Conservation (phyloP, 2,113 vertebrate species). For the Trachemys scripta region DNA sequence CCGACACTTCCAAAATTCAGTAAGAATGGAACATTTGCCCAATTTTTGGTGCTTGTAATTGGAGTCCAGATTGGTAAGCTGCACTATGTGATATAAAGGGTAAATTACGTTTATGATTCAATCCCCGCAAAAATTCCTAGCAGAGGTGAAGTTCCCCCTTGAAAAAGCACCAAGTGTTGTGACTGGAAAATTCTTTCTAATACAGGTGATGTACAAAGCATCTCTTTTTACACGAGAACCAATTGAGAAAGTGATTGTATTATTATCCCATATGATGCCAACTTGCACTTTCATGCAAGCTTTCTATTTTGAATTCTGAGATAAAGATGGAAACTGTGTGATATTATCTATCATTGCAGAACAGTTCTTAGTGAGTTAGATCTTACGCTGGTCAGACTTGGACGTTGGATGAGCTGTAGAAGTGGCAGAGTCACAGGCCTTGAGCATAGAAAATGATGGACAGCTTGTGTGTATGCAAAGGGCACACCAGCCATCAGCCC, state of each 20-base stretch:
- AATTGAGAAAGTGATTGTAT: not conserved
- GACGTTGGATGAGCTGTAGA: not conserved
- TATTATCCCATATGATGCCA: not conserved
- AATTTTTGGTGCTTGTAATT: not conserved
- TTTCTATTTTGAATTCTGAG: not conserved
- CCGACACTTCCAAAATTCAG: constrained; percentile 5
- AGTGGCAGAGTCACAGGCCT: not conserved
- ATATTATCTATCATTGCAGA: not conserved
- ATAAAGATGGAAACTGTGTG: not conserved
- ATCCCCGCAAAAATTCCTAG: not conserved
- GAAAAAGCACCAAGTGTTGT: not conserved
- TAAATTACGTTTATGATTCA: not conserved
- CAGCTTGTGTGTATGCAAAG: not conserved
- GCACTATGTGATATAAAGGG: not conserved
- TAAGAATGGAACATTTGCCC: not conserved
- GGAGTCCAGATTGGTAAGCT: not conserved
- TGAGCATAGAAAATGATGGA: not conserved
- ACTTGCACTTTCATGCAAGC: not conserved
- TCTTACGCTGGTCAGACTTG: not conserved
- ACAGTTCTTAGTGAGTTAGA: not conserved
- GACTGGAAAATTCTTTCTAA: not conserved
- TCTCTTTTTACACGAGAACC: not conserved
- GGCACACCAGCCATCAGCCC: not conserved
- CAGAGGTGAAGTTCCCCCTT: not conserved
- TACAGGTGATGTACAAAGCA: accelerated